Base-by-base conservation (phyloP, 2,113 vertebrate genomes). In the Oxyura jamaicensis region DNA sequence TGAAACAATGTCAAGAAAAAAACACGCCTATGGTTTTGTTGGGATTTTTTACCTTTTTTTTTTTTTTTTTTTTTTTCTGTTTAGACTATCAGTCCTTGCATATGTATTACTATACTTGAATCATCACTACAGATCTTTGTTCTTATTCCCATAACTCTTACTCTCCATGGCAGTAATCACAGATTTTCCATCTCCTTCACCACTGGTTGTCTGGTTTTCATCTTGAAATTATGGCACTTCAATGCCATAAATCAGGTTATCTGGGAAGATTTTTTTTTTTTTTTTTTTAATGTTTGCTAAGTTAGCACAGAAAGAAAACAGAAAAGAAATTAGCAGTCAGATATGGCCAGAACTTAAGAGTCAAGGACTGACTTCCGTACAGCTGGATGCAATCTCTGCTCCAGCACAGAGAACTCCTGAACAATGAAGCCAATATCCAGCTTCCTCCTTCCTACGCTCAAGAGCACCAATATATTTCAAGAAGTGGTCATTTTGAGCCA, bases 331-430 rank as follows among this genome's bases (percentile, higher is more conserved):
- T 8, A 13, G 16, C 12, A 23, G 46, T 63, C 74, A 83, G 63
- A 44, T 15, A 5, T 0, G 7, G 41, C 76, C 63, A 83, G 59
- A 56, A 59, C 2, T 1, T 10, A 13, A 29, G 65, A 86, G 50
- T 6, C 74, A 39, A 60, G 48, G 73, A 7, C 18, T 59, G 66
- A 36, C 63, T 71, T 67, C 68, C 4, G 0, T 8, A 11, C 76
- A 89, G 76, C 68, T 93, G 86, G 41, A 55, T 81, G 46, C 65
- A 84, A 75, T 71, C 80, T 48, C 29, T 86, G 76, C 86, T 71
- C 13, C 86, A 86, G 73, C 26, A 56, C 55, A 36, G 58, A 59
- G 10, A n/a, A 33, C 20, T 58, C 28, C 63, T 35, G 11, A 11
- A 11, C 5, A 31, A 22, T 42, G 48, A 22, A 59, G 16, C 21